Evolutionary conservation across 2,888 invertebrate genomes (phyloP), one percentile per base, ranked within the genome.

Genomic region (Artemia sp.): DNA sequence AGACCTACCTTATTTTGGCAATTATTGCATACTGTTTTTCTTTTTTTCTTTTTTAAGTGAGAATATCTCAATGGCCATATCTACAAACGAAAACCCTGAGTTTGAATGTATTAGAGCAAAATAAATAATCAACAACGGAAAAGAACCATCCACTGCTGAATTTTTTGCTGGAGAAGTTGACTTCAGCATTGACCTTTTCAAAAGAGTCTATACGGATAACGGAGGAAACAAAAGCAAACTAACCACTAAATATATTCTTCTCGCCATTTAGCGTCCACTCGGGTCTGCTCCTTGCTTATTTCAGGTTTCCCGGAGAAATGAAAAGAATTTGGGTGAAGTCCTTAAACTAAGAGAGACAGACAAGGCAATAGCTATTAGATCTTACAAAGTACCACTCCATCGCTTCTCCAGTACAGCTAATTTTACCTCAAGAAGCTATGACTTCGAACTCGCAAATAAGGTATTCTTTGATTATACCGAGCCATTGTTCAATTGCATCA

Each of bases 231-330:
- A 70, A 51, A 70, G 66, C 51, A 64, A 67, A n/a, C 38, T 50
- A 52, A n/a, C 73, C 72, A 10, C 73, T 73, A 68, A 92, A 91
- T 77, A 80, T 92, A 64, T 90, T 92, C 81, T 90, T 90, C 78
- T 92, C 92, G 8, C 92, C 92, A 0, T 88, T 89, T 80, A 91
- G 90, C 73, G 85, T 91, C 12, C 88, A 90, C 76, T 87, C 90
- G 74, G 86, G 90, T 0, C 76, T 92, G 52, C 77, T 87, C 68
- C 80, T 92, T 72, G 88, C 89, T 0, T 91, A 89, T 76, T 89
- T 90, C 75, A 85, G 89, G 0, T 80, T 90, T 1, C 84, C 83
- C 1, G 85, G 85, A 12, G 82, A 84, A 69, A 90, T 91, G 0
- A 90, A 76, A 75, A 77, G 8, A 79, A 83, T 11, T 76, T 89